Base-by-base conservation (phyloP, 2,797 vertebrate genomes). In the Semotilus atromaculatus region DNA sequence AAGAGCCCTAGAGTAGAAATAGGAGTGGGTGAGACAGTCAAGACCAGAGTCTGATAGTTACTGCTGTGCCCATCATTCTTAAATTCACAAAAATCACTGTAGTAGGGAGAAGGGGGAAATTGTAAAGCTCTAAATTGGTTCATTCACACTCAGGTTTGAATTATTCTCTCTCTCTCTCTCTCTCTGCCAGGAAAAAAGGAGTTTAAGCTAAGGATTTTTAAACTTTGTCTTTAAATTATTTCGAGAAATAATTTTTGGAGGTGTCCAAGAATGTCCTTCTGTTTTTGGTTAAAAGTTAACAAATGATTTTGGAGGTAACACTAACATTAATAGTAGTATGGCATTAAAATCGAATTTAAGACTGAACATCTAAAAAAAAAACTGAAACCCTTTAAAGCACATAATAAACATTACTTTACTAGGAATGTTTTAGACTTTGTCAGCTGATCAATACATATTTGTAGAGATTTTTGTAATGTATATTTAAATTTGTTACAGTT, bases 1-100 rank as follows among this genome's bases (percentile, higher is more conserved):
- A 6, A 95, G 93, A 36, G 91, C 92, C 88, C 98, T 99, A 87
- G 16, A 73, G 64, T 11, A 73, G 43, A 87, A 81, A 81, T 55
- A 84, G 4, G 19, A 67, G 43, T 19, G n/a, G 26, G 55, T 13
- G 10, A 53, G 72, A 51, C 21, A 64, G 85, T 66, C 7, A n/a
- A 26, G 4, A 70, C 62, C 51, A 82, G 71, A 38, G 60, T 7
- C 45, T 58, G 70, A 68, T 3, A 45, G 6, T 81, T 38, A 40
- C 38, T 10, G 67, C 38, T 62, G 45, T 48, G 43, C 29, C 14
- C 4, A 14, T 64, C 62, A 48, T 74, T 64, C 23, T 34, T 31
- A 40, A 67, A 74, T 62, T 73, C 19, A 31, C 7, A 71, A 6
- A 31, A 60, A 43, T n/a, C 16, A 62, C 7, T 18, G 13, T 11